phyloP scores from a whole-genome alignment of 2,888 invertebrate species.

The Leptopilina myrica region DNA sequence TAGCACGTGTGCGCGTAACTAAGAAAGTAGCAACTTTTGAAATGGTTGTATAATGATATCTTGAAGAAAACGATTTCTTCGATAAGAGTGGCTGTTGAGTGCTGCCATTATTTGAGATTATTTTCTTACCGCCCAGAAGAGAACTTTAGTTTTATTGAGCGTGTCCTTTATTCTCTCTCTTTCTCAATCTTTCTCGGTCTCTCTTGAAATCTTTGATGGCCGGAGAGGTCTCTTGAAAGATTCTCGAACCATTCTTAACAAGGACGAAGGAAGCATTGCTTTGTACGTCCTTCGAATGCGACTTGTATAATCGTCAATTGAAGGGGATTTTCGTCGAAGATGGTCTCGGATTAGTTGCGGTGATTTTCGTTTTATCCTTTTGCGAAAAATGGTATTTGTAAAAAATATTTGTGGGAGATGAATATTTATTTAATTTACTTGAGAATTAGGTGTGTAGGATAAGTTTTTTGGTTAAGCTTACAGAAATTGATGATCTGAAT shows the following conservation, averaged over 20 bases:
- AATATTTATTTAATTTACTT: too few species aligned
- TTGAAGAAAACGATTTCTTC: slow-evolving; percentile 21
- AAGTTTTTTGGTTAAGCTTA: too few species aligned
- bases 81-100: slow-evolving; percentile 29
- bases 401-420: too few species aligned
- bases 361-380: background rate
- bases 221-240: slow-evolving; percentile 3
- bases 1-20: slow-evolving; percentile 26
- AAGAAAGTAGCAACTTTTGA: slow-evolving; percentile 16
- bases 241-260: slow-evolving; percentile 32
- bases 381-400: background rate
- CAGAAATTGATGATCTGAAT: too few species aligned
- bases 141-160: slow-evolving; percentile 18
- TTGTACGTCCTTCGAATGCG: background rate
- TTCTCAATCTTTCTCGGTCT: too few species aligned
- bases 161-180: too few species aligned
- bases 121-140: background rate
- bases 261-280: slow-evolving; percentile 7
- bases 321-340: background rate
- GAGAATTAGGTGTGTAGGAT: too few species aligned
- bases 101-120: slow-evolving; percentile 35
- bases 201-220: too few species aligned
- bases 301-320: slow-evolving; percentile 22
- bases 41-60: slow-evolving; percentile 31
- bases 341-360: slow-evolving; percentile 7